Conservation (phyloP, 2,888 invertebrate species). For the Hypselothyrea guttata region DNA sequence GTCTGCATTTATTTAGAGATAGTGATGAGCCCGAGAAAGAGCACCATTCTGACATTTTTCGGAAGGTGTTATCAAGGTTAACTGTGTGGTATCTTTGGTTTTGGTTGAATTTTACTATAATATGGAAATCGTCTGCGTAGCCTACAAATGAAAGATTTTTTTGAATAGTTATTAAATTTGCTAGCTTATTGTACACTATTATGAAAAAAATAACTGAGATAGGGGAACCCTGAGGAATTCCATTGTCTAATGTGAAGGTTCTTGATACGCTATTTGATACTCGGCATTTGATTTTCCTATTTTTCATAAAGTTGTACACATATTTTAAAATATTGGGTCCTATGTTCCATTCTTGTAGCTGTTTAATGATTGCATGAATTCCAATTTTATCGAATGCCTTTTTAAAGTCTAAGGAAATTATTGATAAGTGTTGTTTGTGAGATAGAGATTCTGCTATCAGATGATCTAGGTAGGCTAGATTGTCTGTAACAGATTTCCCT, state of each 20-base stretch:
- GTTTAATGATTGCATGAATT: slow-evolving; percentile 1
- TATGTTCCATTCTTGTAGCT: slow-evolving; percentile 15
- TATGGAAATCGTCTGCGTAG: slow-evolving; percentile 6
- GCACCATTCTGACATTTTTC: neutral
- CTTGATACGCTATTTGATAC: slow-evolving; percentile 11
- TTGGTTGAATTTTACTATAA: neutral
- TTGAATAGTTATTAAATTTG: slow-evolving; percentile 2
- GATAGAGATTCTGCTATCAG: slow-evolving; percentile 4
- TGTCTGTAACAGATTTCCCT: slow-evolving; percentile 7
- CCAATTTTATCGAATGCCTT: slow-evolving; percentile 10
- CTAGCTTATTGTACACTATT: slow-evolving; percentile 21
- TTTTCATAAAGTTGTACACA: slow-evolving; percentile 25
- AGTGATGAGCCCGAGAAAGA: neutral
- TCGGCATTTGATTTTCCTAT: slow-evolving; percentile 23
- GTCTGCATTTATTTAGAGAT: slow-evolving; percentile 7
- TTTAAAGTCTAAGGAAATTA: slow-evolving; percentile 7
- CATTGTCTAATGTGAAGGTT: slow-evolving; percentile 15
- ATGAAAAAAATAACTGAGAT: slow-evolving; percentile 29
- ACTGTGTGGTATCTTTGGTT: slow-evolving; percentile 2
- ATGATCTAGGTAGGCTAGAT: slow-evolving; percentile 9
- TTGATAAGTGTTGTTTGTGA: slow-evolving; percentile 8
- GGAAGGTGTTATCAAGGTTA: slow-evolving; percentile 1
- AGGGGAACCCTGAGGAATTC: slow-evolving; percentile 18
- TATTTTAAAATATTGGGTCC: slow-evolving; percentile 18
- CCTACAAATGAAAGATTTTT: slow-evolving; percentile 3